Conservation (phyloP, 2,113 vertebrate species). For the Sylvietta virens region DNA sequence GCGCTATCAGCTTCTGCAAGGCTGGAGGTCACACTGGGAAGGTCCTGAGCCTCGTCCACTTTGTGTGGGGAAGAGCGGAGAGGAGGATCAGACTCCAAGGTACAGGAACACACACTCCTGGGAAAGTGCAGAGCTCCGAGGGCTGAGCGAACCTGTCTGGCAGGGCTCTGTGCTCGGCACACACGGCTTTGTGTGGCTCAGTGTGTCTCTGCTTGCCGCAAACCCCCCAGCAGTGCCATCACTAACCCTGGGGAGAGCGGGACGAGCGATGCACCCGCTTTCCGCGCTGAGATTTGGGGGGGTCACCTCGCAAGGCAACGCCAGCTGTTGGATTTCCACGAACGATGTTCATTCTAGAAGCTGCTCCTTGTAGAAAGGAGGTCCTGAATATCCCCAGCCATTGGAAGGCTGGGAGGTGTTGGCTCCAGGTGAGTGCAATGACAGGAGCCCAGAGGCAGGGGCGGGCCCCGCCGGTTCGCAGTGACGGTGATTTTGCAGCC, state of each 20-base stretch:
- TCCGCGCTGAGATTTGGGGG: not conserved
- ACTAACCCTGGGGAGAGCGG: rapidly evolving
- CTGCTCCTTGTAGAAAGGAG: not conserved
- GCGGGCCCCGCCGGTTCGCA: rapidly evolving
- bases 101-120: not conserved
- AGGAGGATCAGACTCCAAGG: not conserved
- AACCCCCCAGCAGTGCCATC: rapidly evolving
- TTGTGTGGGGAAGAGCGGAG: not conserved
- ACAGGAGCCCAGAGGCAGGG: not conserved
- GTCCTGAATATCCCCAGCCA: not conserved
- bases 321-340: not conserved
- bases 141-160: rapidly evolving
- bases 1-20: not conserved
- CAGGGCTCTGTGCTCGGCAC: not conserved
- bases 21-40: not conserved
- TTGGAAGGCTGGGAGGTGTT: not conserved
- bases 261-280: not conserved
- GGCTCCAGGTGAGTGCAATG: rapidly evolving
- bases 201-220: not conserved
- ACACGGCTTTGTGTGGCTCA: not conserved
- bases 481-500: not conserved
- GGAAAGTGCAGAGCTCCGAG: rapidly evolving
- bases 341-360: not conserved
- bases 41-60: not conserved
- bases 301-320: rapidly evolving